These are phyloP conservation scores for Clytia hemisphaerica DNA, from an alignment of 30 jellyfish, hydroid and myxozoan species.

Conservation along the genomic window DNA sequence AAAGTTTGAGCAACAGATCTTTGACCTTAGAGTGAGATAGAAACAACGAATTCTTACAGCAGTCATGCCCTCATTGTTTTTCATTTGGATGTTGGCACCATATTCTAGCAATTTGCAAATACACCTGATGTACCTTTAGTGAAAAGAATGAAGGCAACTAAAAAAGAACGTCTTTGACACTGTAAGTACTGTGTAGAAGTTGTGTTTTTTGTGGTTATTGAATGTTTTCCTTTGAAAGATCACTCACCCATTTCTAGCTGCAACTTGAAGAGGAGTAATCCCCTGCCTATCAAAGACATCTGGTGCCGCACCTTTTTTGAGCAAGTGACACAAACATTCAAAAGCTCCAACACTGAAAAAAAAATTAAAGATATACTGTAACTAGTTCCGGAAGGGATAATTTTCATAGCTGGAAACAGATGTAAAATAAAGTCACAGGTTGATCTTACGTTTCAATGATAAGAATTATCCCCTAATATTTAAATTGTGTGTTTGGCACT, in stretches of 20 bases:
- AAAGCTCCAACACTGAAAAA: slow-evolving; percentile 98
- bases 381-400: neutral
- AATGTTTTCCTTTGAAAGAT: neutral
- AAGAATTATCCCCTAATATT: neutral
- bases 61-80: slow-evolving; percentile 92
- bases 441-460: too few relatives aligned
- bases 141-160: too few relatives aligned
- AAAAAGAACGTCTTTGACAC: too few relatives aligned
- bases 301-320: slow-evolving; percentile 76
- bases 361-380: too few relatives aligned
- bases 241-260: slow-evolving; percentile 91
- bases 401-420: too few relatives aligned
- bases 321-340: slow-evolving; percentile 65
- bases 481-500: neutral
- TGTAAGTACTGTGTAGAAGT: neutral
- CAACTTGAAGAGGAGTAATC: slow-evolving; percentile 88
- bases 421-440: too few relatives aligned
- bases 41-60: slow-evolving; percentile 47
- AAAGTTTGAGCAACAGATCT: neutral
- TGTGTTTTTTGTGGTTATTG: neutral
- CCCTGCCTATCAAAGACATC: slow-evolving; percentile 82
- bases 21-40: neutral
- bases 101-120: slow-evolving; percentile 64
- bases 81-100: slow-evolving; percentile 52
- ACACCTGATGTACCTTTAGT: slow-evolving; percentile 56